Evolutionary conservation across 2,113 vertebrate species (phyloP), one percentile per base, ranked within the genome.

Genomic region (Rattus rattus): DNA sequence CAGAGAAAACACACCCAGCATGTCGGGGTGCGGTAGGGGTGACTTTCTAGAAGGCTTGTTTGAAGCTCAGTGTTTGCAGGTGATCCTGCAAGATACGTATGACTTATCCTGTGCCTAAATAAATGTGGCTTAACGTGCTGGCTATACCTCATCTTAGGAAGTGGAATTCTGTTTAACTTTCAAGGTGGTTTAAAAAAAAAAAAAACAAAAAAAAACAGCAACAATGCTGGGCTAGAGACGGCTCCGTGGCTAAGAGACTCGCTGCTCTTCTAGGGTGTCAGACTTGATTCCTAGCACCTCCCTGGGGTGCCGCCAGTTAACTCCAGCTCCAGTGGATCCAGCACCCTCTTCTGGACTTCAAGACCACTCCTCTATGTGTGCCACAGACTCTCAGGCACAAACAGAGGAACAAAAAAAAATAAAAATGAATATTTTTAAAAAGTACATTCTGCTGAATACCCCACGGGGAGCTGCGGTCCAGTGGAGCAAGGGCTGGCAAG

Each of bases 31-130:
- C 16, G 70, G 36, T 28, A 7, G 59, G 59, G 43, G 26, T 63
- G 43, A 43, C 61, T 95, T 92, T 76, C 77, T 91, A 28, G 91
- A 95, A 81, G 54, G 63, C 52, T 88, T 19, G 20, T 11, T 84
- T 79, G 43, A 79, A 69, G 43, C 30, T 28, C 61, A 75, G 10
- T 13, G 8, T 86, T 91, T 93, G 70, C 30, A 85, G 69, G 72
- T 7, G 69, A 52, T 5, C 30, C 43, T 36, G 69, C n/a, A 92
- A 80, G 52, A 69, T 20, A 80, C 8, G 13, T 9, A 80, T 49
- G 69, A 83, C 36, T 80, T 73, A 52, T 12, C 47, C 54, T 61
- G 36, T 54, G 14, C 20, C 43, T 76, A 76, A 86, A 52, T 22
- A 22, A 65, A 65, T 33, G 90, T 43, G 90, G 6, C 43, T 39